Evolutionary conservation across 1,140 invertebrate genomes (phyloP).

Genomic region (Leptonema lineaticorne): DNA sequence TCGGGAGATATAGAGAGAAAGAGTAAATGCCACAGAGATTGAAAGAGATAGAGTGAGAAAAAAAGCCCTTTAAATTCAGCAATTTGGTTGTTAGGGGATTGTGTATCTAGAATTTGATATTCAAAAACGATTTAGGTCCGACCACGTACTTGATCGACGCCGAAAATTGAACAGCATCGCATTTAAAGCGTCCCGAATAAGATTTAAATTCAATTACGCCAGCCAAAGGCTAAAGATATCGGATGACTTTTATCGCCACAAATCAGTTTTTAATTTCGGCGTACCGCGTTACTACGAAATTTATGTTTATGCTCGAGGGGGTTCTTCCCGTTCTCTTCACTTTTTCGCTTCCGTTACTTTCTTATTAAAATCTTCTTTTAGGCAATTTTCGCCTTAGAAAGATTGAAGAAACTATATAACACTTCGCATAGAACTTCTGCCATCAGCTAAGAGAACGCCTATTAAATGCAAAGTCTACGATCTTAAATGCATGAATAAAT

Average conservation of each 20-base stretch:
- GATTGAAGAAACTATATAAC: not conserved
- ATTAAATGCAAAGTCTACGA: too few relatives aligned
- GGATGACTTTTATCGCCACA: conserved; percentile 15
- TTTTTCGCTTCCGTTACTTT: not conserved
- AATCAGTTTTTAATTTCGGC: conserved; percentile 16
- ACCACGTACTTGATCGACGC: not conserved
- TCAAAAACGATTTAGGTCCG: not conserved
- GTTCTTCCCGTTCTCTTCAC: not conserved
- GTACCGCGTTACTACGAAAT: not conserved
- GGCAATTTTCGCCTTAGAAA: not conserved
- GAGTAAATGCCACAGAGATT: too few relatives aligned
- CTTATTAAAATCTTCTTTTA: conserved; percentile 8
- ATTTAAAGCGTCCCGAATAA: conserved; percentile 1
- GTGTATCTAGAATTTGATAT: too few relatives aligned
- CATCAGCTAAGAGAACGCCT: too few relatives aligned
- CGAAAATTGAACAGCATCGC: not conserved
- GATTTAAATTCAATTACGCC: conserved; percentile 16
- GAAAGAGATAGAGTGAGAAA: too few relatives aligned
- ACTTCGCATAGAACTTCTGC: not conserved
- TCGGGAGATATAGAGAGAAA: too few relatives aligned
- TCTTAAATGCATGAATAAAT: too few relatives aligned
- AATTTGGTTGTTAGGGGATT: too few relatives aligned
- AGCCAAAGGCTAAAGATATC: not conserved
- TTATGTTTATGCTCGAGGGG: conserved; percentile 5
- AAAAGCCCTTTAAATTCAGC: not conserved